phyloP scores from a whole-genome alignment of 2,797 vertebrate genomes.

The Natrix natrix region DNA sequence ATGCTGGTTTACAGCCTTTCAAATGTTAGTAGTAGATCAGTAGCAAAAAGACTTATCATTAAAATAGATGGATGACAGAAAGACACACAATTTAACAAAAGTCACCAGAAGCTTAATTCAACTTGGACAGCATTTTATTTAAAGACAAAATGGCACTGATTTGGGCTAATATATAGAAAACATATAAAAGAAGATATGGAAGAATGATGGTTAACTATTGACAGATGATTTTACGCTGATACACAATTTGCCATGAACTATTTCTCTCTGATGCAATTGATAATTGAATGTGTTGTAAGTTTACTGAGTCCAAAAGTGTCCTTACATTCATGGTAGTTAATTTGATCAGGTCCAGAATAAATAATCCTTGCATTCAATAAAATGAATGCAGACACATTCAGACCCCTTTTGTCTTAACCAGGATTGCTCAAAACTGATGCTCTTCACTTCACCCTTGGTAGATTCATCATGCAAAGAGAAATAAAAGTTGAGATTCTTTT shows the following conservation, averaged over 20 bases:
- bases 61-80: background rate
- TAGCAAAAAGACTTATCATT: background rate
- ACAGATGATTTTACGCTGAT: background rate
- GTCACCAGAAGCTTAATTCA: background rate
- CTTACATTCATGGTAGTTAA: background rate
- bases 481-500: background rate
- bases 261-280: background rate
- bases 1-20: conserved; percentile 2
- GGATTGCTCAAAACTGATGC: background rate
- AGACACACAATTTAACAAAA: background rate
- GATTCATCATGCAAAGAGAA: background rate
- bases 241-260: background rate
- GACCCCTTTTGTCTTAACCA: background rate
- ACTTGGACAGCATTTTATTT: background rate
- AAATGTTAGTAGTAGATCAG: background rate
- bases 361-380: background rate
- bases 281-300: background rate
- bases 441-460: background rate
- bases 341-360: background rate
- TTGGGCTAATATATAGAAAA: background rate
- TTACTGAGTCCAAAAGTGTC: background rate
- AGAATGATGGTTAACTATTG: background rate
- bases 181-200: background rate
- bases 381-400: background rate
- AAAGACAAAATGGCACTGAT: background rate